A percentile compares a stretch with the other conserved stretches of the same genome.
phyloP scores from a whole-genome alignment of 2,888 invertebrate genomes.

The Lasioglossum figueresi region DNA sequence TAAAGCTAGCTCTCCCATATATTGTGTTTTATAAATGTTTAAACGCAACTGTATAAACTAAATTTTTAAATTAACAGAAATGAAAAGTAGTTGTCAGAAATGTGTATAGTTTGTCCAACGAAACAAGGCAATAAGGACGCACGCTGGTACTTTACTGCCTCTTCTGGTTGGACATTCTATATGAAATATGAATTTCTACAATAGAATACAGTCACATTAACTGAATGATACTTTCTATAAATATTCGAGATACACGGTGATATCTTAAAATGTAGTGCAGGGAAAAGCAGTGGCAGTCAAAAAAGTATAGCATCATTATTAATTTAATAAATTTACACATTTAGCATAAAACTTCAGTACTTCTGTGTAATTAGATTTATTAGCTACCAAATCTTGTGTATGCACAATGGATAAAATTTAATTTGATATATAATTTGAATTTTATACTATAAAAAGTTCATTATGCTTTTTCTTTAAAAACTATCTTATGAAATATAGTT shows the following conservation, averaged over 20 bases:
- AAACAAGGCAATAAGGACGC: background rate
- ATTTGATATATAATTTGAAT: slow-evolving; percentile 1
- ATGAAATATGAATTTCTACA: background rate
- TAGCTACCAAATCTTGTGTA: background rate
- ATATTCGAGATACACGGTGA: background rate
- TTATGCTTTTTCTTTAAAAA: background rate
- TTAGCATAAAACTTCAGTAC: slow-evolving; percentile 6
- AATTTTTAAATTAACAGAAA: background rate
- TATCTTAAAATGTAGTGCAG: slow-evolving; percentile 4
- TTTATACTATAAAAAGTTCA: background rate
- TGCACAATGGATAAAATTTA: background rate
- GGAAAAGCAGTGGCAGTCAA: slow-evolving; percentile 4
- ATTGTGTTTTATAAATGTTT: background rate
- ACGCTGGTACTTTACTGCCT: too few species aligned
- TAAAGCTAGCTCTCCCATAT: background rate
- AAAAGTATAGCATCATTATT: background rate
- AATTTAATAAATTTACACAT: slow-evolving; percentile 13
- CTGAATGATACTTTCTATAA: background rate
- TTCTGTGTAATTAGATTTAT: background rate
- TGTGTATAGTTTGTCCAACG: background rate
- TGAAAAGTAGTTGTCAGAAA: background rate
- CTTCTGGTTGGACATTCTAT: background rate
- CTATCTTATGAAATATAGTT: slow-evolving; percentile 14
- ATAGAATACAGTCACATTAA: background rate
- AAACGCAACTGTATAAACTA: background rate